Conservation (phyloP, 2,797 vertebrate species). For the Malacoraja senta region DNA sequence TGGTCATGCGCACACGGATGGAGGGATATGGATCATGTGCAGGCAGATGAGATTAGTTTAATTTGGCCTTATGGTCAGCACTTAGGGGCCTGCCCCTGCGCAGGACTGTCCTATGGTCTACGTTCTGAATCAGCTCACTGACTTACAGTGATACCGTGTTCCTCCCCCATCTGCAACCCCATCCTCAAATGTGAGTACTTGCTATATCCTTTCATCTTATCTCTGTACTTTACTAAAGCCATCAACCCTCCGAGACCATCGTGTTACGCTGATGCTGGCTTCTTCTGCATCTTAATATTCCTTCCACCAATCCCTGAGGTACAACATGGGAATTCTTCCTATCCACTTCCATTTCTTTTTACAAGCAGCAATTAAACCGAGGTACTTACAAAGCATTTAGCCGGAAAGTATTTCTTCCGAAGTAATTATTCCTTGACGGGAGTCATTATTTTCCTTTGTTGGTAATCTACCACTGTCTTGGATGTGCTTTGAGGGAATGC, state of each 20-base stretch:
- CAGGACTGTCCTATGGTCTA: no score
- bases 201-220: background rate
- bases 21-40: no score
- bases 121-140: background rate
- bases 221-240: background rate
- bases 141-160: background rate
- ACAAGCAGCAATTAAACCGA: background rate
- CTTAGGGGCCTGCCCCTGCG: no score
- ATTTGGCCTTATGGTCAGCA: no score
- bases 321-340: constrained; percentile 4
- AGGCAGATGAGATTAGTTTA: no score
- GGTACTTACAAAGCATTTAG: background rate
- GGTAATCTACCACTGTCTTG: background rate
- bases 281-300: background rate
- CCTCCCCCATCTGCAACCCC: background rate
- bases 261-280: background rate
- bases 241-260: background rate
- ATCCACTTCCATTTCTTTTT: background rate
- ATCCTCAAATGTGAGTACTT: background rate
- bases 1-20: no score
- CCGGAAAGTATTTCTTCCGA: background rate
- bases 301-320: background rate
- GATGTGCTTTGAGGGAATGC: background rate
- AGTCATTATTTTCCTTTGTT: background rate
- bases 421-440: background rate